Percentiles rank a stretch among this genome's conserved stretches.
Evolutionary conservation across 2,797 vertebrate species (phyloP).

Genomic region (Rhyacichthys aspro): DNA sequence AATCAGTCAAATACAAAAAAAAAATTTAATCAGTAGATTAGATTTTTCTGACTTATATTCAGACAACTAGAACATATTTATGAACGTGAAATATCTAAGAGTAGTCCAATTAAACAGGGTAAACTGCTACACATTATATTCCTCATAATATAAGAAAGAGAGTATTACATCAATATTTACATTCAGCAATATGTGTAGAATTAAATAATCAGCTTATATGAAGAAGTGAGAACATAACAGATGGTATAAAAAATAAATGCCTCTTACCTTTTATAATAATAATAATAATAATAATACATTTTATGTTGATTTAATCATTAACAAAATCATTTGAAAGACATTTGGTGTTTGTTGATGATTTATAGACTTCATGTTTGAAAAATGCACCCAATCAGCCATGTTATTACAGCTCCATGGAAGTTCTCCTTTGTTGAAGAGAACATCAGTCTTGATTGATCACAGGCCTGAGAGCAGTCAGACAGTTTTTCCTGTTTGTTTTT

Average conservation of each 20-base stretch:
- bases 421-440: too few species aligned
- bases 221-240: conserved; percentile 32
- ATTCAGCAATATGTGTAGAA: conserved; percentile 57
- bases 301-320: too few species aligned
- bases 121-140: conserved; percentile 17
- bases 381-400: too few species aligned
- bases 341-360: too few species aligned
- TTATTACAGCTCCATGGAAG: too few species aligned
- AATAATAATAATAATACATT: too few species aligned
- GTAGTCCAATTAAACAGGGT: conserved; percentile 8
- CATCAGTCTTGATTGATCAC: neutral
- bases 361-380: too few species aligned
- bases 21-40: neutral
- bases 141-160: conserved; percentile 23
- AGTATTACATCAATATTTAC: conserved; percentile 73
- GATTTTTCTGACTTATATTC: neutral
- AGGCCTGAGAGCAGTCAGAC: too few species aligned
- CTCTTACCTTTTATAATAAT: conserved; percentile 43
- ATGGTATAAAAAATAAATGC: conserved; percentile 41
- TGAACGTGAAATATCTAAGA: conserved; percentile 3
- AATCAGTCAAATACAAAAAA: neutral
- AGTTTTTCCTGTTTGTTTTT: neutral
- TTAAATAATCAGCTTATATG: conserved; percentile 74
- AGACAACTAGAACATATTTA: conserved; percentile 12
- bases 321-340: too few species aligned